Conservation (phyloP, 2,797 vertebrate species). For the Smutsia temminckii region DNA sequence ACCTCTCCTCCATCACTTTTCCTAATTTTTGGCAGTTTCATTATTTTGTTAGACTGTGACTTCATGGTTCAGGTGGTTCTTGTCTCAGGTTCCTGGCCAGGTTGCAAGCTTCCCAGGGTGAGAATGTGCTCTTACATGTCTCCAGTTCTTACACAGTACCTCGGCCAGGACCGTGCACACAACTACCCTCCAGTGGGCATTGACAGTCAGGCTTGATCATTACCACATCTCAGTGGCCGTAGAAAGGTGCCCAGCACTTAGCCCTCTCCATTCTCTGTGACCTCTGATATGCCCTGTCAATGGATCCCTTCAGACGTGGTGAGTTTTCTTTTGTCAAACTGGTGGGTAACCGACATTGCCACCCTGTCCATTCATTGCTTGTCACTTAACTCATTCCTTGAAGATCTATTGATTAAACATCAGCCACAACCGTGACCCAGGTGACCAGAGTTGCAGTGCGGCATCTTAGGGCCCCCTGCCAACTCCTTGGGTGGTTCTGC, state of each 20-base stretch:
- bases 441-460: not conserved
- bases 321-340: not conserved
- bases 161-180: not conserved
- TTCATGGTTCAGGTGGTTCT: not conserved
- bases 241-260: not conserved
- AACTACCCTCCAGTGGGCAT: not conserved
- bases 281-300: not conserved
- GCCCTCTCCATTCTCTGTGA: not conserved
- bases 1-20: not conserved
- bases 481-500: conserved; percentile 9
- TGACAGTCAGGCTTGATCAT: not conserved
- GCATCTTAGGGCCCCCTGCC: conserved; percentile 27
- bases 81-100: not conserved
- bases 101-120: not conserved
- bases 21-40: not conserved
- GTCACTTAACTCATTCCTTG: not conserved
- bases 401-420: conserved; percentile 49
- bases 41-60: not conserved
- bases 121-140: not conserved
- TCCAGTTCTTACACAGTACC: not conserved
- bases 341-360: not conserved
- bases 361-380: not conserved
- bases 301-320: not conserved
- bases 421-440: not conserved
- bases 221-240: not conserved